Evolutionary conservation across 2,113 vertebrate species (phyloP).

Genomic region (Hepsetus odoe): DNA sequence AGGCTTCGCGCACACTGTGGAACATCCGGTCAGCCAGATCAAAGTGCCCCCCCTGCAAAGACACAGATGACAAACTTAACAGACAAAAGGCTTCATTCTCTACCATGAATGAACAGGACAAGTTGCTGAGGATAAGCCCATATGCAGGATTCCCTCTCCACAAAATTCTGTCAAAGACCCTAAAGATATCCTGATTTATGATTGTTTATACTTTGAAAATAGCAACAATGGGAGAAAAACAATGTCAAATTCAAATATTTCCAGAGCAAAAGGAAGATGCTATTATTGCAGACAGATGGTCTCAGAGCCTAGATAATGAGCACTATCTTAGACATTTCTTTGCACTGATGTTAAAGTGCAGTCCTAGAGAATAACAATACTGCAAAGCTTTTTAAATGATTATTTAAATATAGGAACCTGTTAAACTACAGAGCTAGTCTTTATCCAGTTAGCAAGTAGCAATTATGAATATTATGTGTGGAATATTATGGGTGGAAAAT

Average conservation of each 20-base stretch:
- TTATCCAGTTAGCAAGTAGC: too few species aligned
- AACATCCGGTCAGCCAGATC: constrained; percentile 99
- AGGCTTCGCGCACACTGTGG: constrained; percentile 95
- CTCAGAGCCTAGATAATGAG: constrained; percentile 9
- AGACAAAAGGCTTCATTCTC: not conserved
- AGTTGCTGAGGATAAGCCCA: not conserved
- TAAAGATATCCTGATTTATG: constrained; percentile 11
- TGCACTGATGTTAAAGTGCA: too few species aligned
- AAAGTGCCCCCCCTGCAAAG: constrained; percentile 90
- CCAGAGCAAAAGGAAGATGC: not conserved
- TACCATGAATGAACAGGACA: not conserved
- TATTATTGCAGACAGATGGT: constrained; percentile 6
- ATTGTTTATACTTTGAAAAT: not conserved
- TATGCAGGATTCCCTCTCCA: not conserved
- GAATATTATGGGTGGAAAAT: too few species aligned
- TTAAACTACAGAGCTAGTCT: too few species aligned
- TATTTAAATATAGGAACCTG: too few species aligned
- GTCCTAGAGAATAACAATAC: not conserved
- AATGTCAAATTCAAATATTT: constrained; percentile 28
- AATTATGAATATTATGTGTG: too few species aligned
- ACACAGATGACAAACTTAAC: constrained; percentile 7
- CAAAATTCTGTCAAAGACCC: not conserved
- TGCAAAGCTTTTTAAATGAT: too few species aligned
- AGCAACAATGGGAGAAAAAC: constrained; percentile 15
- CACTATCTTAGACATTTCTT: too few species aligned